These are phyloP conservation scores for Rhamphomyia laevipes DNA, from an alignment of 2,888 invertebrate genomes.

Conservation along the genomic window DNA sequence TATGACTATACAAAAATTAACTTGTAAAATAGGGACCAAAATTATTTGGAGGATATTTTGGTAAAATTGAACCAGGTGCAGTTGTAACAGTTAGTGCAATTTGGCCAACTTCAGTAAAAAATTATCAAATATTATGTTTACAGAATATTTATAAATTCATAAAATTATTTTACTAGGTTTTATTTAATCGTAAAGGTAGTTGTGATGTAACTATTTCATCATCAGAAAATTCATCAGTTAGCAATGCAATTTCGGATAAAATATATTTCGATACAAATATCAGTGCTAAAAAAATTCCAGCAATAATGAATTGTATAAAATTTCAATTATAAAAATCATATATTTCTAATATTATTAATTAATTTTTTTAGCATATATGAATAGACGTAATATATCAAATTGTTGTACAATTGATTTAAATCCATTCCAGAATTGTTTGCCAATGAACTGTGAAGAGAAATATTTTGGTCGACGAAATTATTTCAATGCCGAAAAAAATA, in stretches of 20 bases:
- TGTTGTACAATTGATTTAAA: constrained; percentile 38
- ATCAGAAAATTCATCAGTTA: constrained; percentile 13
- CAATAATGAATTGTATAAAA: background rate
- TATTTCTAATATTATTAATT: background rate
- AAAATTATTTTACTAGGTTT: constrained; percentile 18
- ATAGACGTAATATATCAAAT: constrained; percentile 2
- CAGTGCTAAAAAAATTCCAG: background rate
- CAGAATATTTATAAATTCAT: background rate
- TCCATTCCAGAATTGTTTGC: constrained; percentile 39
- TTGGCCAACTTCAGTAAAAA: constrained; percentile 30
- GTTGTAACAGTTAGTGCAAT: constrained; percentile 25
- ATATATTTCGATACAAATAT: constrained; percentile 13
- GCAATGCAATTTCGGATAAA: background rate
- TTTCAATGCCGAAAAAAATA: constrained; percentile 32
- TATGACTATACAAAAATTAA: background rate
- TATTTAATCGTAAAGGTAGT: constrained; percentile 30
- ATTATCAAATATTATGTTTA: background rate
- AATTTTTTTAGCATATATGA: constrained; percentile 1
- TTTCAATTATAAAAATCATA: background rate
- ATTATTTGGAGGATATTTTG: constrained; percentile 30
- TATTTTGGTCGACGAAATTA: constrained; percentile 42
- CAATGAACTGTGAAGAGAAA: constrained; percentile 43
- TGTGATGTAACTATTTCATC: constrained; percentile 26
- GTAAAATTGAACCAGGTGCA: constrained; percentile 23
- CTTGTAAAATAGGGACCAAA: constrained; percentile 18